A percentile compares a stretch with the other conserved stretches of the same genome.
Conservation (phyloP, 1,140 invertebrate genomes). For the Elymnias hypermnestra region DNA sequence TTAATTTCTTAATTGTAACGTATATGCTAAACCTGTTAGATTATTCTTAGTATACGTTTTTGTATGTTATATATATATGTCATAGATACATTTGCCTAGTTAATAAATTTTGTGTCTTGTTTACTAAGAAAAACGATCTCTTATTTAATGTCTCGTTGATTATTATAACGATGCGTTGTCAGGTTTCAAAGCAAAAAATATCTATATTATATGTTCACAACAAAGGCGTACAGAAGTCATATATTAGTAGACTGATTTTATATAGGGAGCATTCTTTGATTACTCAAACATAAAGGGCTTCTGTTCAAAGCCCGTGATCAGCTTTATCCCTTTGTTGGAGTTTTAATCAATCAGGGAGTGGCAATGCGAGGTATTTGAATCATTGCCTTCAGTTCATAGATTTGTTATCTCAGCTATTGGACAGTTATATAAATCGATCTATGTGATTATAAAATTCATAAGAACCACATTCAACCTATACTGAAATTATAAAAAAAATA, state of each 20-base stretch:
- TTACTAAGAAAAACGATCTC: too few species aligned
- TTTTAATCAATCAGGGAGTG: slow-evolving; percentile 71
- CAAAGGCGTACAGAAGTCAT: slow-evolving; percentile 34
- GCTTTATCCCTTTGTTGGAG: slow-evolving; percentile 66
- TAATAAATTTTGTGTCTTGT: too few species aligned
- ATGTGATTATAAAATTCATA: too few species aligned
- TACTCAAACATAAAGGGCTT: slow-evolving; percentile 67
- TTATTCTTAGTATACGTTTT: too few species aligned
- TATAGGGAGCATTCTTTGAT: slow-evolving; percentile 63
- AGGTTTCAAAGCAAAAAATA: not conserved
- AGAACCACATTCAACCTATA: too few species aligned
- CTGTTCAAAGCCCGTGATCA: slow-evolving; percentile 61
- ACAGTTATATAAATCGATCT: not conserved
- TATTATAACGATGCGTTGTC: too few species aligned
- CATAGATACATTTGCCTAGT: too few species aligned
- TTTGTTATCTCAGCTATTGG: not conserved
- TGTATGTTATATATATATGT: too few species aligned
- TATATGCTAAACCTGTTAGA: too few species aligned
- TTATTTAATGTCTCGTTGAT: too few species aligned
- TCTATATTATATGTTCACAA: slow-evolving; percentile 6
- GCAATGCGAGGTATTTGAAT: slow-evolving; percentile 11
- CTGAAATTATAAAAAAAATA: too few species aligned
- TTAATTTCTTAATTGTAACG: too few species aligned
- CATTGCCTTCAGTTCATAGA: slow-evolving; percentile 11
- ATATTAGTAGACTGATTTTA: slow-evolving; percentile 47